A percentile compares a stretch with the other conserved stretches of the same genome.
These are phyloP conservation scores for Sciurus carolinensis DNA, from an alignment of 2,797 vertebrate species.

Conservation along the genomic window DNA sequence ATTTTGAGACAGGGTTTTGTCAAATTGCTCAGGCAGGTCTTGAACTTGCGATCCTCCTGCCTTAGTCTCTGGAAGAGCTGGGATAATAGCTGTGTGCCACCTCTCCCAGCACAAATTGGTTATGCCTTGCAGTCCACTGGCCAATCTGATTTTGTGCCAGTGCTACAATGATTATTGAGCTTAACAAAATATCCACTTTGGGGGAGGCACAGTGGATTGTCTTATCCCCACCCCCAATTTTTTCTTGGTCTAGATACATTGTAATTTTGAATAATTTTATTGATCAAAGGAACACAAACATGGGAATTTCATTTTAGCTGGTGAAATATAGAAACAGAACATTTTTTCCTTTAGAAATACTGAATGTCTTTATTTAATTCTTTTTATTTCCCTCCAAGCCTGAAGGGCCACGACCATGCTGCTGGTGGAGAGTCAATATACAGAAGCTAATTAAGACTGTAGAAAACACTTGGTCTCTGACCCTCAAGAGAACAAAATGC, in stretches of 20 bases:
- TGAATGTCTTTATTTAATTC: slow-evolving; percentile 88
- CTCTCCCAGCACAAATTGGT: background rate
- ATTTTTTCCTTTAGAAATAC: slow-evolving; percentile 78
- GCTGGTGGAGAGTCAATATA: slow-evolving; percentile 86
- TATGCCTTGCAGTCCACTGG: background rate
- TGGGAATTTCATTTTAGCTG: slow-evolving; percentile 1
- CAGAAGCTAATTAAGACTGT: slow-evolving; percentile 89
- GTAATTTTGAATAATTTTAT: background rate
- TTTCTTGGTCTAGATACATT: slow-evolving; percentile 16
- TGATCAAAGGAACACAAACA: background rate
- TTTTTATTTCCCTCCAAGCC: slow-evolving; percentile 86
- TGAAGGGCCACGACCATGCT: slow-evolving; percentile 82
- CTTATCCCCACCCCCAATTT: background rate
- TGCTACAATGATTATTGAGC: background rate
- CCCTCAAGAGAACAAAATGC: slow-evolving; percentile 86
- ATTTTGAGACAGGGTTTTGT: too few relatives aligned
- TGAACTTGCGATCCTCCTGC: too few relatives aligned
- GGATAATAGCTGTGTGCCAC: too few relatives aligned
- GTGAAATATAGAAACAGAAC: background rate
- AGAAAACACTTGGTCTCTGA: slow-evolving; percentile 79
- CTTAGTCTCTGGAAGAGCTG: too few relatives aligned
- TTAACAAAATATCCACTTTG: background rate
- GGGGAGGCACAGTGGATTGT: background rate
- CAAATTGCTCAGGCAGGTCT: too few relatives aligned
- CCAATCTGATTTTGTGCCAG: background rate